Percentiles rank a stretch among this genome's conserved stretches.
Evolutionary conservation across 1,140 invertebrate genomes (phyloP).

Genomic region (Aphelenchoides besseyi): DNA sequence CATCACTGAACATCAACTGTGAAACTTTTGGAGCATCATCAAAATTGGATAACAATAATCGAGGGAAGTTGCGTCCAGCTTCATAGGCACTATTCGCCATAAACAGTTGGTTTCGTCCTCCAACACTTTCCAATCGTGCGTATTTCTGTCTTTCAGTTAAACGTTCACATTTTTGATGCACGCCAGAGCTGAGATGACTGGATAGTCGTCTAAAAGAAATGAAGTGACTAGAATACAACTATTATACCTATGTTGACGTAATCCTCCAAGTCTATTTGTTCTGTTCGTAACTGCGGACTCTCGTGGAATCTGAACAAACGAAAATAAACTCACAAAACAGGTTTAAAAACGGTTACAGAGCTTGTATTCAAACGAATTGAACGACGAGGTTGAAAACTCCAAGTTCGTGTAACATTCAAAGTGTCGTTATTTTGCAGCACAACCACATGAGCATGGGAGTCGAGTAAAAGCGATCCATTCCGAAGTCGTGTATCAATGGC

Average conservation of each 20-base stretch:
- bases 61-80: conserved; percentile 6
- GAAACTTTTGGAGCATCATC: neutral
- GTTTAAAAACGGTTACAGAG: too few species aligned
- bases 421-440: neutral
- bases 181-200: neutral
- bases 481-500: neutral
- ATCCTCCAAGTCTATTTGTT: neutral
- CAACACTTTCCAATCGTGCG: neutral
- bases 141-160: conserved; percentile 12
- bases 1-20: neutral
- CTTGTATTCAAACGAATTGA: too few species aligned
- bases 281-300: too few species aligned
- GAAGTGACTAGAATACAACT: neutral
- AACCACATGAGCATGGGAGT: neutral
- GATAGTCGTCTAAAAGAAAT: neutral
- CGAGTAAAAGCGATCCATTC: neutral
- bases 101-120: neutral
- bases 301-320: too few species aligned
- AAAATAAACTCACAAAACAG: too few species aligned
- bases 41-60: neutral
- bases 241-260: neutral
- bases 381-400: conserved; percentile 2
- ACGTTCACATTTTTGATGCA: neutral
- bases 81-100: neutral
- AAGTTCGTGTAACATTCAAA: neutral